These are phyloP conservation scores for Myotis vivesi DNA, from an alignment of 2,797 vertebrate genomes.

Conservation along the genomic window DNA sequence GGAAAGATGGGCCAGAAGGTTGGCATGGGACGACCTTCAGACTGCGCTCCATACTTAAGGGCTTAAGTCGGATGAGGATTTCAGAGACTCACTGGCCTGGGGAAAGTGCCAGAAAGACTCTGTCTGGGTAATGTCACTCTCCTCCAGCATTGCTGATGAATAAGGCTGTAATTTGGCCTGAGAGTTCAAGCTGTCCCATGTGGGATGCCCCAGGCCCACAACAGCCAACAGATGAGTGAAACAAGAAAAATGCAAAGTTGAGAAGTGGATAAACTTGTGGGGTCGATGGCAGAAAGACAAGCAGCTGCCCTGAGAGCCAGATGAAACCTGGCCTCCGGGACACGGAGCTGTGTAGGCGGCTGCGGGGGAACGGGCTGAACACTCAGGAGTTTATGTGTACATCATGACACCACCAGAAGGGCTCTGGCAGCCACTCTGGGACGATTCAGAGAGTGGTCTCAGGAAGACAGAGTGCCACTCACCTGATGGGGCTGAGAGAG, in stretches of 20 bases:
- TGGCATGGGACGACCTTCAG: not conserved
- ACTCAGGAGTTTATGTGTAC: not conserved
- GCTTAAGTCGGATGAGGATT: not conserved
- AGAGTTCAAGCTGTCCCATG: not conserved
- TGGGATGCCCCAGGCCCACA: not conserved
- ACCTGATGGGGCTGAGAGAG: not conserved
- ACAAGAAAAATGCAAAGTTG: not conserved
- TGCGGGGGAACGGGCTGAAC: fast-evolving
- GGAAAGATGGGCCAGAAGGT: not conserved
- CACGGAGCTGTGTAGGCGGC: not conserved
- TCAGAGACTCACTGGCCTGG: not conserved
- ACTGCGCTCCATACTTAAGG: not conserved
- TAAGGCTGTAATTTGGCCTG: not conserved
- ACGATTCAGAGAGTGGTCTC: not conserved
- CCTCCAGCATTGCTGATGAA: not conserved
- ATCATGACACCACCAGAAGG: fast-evolving
- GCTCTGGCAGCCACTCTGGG: not conserved
- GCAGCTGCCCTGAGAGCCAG: not conserved
- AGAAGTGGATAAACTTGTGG: not conserved
- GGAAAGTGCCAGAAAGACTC: not conserved
- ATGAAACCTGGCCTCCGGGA: not conserved
- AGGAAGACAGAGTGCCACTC: not conserved
- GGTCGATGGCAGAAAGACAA: not conserved
- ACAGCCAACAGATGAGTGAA: not conserved
- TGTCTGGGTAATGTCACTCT: not conserved